These are phyloP conservation scores for Nipponacmea schrenckii DNA, from an alignment of 2,888 invertebrate genomes.

Conservation along the genomic window DNA sequence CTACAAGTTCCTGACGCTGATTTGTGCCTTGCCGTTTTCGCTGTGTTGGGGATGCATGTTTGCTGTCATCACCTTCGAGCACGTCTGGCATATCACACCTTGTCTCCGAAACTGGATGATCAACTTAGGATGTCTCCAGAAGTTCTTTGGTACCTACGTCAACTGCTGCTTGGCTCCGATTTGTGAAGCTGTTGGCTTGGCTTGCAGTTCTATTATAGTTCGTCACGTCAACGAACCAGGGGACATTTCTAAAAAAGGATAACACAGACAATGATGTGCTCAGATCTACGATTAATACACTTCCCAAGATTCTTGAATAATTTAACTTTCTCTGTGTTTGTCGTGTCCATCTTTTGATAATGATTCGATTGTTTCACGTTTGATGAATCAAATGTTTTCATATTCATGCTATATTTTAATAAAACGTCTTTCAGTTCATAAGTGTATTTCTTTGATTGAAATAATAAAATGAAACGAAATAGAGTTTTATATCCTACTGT, in stretches of 20 bases:
- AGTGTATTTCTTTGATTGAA: too few relatives aligned
- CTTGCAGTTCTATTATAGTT: constrained; percentile 36
- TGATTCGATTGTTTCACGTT: too few relatives aligned
- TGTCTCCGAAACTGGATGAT: constrained; percentile 76
- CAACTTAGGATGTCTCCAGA: constrained; percentile 57
- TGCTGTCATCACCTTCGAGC: constrained; percentile 71
- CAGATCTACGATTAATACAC: too few relatives aligned
- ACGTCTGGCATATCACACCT: constrained; percentile 81
- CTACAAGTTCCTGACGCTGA: constrained; percentile 76
- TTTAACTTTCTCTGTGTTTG: too few relatives aligned
- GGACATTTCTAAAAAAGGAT: too few relatives aligned
- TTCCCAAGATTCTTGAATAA: too few relatives aligned
- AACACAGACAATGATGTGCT: too few relatives aligned
- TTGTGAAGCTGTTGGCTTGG: constrained; percentile 71
- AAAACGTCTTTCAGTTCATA: too few relatives aligned
- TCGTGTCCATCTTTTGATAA: too few relatives aligned
- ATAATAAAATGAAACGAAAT: neutral
- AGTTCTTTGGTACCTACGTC: constrained; percentile 68
- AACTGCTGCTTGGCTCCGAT: constrained; percentile 73
- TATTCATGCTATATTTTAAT: too few relatives aligned
- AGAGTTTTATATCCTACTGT: neutral
- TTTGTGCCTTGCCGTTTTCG: constrained; percentile 76
- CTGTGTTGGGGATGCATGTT: constrained; percentile 69
- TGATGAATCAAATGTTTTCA: too few relatives aligned
- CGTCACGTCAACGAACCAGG: neutral